Evolutionary conservation across 2,797 vertebrate species (phyloP).

Genomic region (Chaenodraco wilsoni): DNA sequence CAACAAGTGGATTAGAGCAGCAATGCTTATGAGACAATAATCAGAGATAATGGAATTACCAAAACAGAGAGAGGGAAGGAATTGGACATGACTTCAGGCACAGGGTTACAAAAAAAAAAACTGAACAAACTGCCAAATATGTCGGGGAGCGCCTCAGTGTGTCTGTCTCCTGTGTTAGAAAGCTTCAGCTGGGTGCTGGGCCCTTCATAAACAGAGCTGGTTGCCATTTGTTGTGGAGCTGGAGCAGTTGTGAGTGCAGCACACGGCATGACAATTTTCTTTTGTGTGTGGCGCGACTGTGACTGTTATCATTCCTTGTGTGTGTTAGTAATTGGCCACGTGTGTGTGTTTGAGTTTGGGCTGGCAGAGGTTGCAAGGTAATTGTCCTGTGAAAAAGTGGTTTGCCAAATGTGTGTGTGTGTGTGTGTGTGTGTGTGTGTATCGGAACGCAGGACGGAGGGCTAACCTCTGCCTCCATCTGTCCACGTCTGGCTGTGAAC

Average conservation of each 20-base stretch:
- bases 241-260: conserved; percentile 33
- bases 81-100: conserved; percentile 63
- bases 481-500: conserved; percentile 79
- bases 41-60: conserved; percentile 74
- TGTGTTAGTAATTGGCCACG: conserved; percentile 59
- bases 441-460: conserved; percentile 64
- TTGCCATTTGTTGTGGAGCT: conserved; percentile 62
- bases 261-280: conserved; percentile 47
- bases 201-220: conserved; percentile 64
- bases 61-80: conserved; percentile 44
- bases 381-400: conserved; percentile 73
- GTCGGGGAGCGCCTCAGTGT: conserved; percentile 19
- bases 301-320: conserved; percentile 61
- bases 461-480: conserved; percentile 82
- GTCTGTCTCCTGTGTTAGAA: conserved; percentile 43
- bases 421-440: conserved; percentile 59
- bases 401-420: conserved; percentile 66
- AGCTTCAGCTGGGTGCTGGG: conserved; percentile 63
- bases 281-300: conserved; percentile 41
- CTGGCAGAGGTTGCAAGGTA: conserved; percentile 73
- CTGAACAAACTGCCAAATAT: conserved; percentile 43
- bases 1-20: conserved; percentile 74
- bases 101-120: conserved; percentile 27
- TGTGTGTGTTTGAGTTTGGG: conserved; percentile 34
- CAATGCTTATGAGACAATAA: conserved; percentile 72